These are phyloP conservation scores for Cantharis flavilabris DNA, from an alignment of 2,888 invertebrate genomes.

Conservation along the genomic window DNA sequence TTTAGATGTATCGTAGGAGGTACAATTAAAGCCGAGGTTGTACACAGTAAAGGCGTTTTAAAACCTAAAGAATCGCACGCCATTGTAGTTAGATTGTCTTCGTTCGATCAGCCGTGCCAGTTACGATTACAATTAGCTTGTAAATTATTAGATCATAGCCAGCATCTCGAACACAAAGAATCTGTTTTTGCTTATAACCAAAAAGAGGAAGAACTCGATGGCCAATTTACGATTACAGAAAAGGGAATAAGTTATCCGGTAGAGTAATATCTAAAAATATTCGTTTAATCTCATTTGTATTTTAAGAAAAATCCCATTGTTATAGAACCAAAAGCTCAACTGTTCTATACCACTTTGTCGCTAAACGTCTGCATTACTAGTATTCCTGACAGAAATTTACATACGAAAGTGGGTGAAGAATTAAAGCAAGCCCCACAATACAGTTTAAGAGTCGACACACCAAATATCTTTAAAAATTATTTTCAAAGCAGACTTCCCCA, in stretches of 20 bases:
- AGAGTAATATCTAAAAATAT: slow-evolving; percentile 18
- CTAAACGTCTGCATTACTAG: slow-evolving; percentile 45
- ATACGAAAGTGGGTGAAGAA: slow-evolving; percentile 40
- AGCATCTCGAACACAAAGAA: slow-evolving; percentile 48
- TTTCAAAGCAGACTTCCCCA: neutral
- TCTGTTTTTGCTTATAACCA: slow-evolving; percentile 41
- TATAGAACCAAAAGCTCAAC: slow-evolving; percentile 41
- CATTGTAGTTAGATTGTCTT: slow-evolving; percentile 47
- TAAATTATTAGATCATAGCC: slow-evolving; percentile 50
- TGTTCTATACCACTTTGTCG: slow-evolving; percentile 43
- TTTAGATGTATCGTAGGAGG: slow-evolving; percentile 44
- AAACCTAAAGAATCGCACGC: slow-evolving; percentile 49
- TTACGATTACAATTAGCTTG: slow-evolving; percentile 47
- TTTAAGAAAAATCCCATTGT: slow-evolving; percentile 43
- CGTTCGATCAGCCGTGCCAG: slow-evolving; percentile 47
- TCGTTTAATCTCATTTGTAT: neutral
- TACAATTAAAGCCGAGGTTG: slow-evolving; percentile 40
- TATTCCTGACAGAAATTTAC: slow-evolving; percentile 42
- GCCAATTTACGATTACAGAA: slow-evolving; percentile 54
- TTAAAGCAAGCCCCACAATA: slow-evolving; percentile 44
- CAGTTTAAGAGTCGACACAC: slow-evolving; percentile 35
- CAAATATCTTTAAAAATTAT: slow-evolving; percentile 8
- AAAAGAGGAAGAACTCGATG: slow-evolving; percentile 41
- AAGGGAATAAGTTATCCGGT: slow-evolving; percentile 48
- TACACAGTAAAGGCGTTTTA: slow-evolving; percentile 49